Conservation (phyloP, 2,888 invertebrate species). For the Erebia aethiops region DNA sequence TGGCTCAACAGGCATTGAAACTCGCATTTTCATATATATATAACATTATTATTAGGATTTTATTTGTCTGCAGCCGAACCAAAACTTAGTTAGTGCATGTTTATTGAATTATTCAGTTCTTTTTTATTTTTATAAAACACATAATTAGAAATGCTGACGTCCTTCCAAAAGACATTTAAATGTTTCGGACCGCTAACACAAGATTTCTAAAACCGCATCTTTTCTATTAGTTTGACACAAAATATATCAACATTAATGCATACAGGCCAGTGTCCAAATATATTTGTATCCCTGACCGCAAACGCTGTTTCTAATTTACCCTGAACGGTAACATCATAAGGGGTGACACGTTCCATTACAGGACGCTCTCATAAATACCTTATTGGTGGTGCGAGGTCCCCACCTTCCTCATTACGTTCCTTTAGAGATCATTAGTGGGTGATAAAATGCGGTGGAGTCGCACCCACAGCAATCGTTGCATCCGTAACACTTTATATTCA, state of each 20-base stretch:
- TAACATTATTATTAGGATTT: too few species aligned
- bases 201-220: not conserved
- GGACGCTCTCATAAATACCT: conserved; percentile 79
- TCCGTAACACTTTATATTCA: conserved; percentile 52
- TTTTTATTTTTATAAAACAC: too few species aligned
- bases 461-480: conserved; percentile 57
- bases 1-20: too few species aligned
- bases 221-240: not conserved
- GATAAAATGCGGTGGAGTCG: conserved; percentile 72
- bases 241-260: conserved; percentile 20
- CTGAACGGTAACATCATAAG: conserved; percentile 52
- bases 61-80: too few species aligned
- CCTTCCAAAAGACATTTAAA: too few species aligned
- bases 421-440: conserved; percentile 73
- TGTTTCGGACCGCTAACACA: not conserved
- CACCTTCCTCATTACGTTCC: conserved; percentile 71
- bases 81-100: too few species aligned
- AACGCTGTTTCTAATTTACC: conserved; percentile 51
- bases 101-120: too few species aligned
- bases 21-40: too few species aligned
- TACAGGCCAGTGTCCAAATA: conserved; percentile 33
- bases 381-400: conserved; percentile 68
- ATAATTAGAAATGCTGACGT: too few species aligned
- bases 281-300: conserved; percentile 37
- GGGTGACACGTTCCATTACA: conserved; percentile 71